phyloP scores from a whole-genome alignment of 2,113 vertebrate species.

The Sinocyclocheilus maitianheensis region DNA sequence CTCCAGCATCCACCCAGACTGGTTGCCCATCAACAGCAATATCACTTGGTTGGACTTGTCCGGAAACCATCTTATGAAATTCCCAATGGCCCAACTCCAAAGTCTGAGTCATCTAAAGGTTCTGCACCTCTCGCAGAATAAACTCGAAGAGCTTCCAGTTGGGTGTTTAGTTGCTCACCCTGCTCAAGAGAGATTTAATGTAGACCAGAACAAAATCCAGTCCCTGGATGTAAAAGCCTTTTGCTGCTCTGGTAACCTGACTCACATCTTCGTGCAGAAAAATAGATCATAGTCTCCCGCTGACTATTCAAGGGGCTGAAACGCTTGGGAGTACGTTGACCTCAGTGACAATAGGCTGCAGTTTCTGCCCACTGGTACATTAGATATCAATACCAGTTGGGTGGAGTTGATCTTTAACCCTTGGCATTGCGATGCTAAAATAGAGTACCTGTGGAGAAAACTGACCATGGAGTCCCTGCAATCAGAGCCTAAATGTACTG shows the following conservation, averaged over 20 bases:
- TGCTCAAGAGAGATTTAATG: slow-evolving; percentile 71
- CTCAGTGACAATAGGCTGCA: slow-evolving; percentile 78
- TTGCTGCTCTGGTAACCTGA: slow-evolving; percentile 57
- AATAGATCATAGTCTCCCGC: slow-evolving; percentile 72
- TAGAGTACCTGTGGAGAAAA: slow-evolving; percentile 72
- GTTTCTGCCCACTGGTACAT: slow-evolving; percentile 63
- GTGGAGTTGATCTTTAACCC: slow-evolving; percentile 79
- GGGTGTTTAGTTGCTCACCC: slow-evolving; percentile 58
- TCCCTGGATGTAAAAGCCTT: slow-evolving; percentile 64
- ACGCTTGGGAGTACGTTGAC: slow-evolving; percentile 68
- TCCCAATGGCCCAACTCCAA: slow-evolving; percentile 67
- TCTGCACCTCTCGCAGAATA: slow-evolving; percentile 81
- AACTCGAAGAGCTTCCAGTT: slow-evolving; percentile 64
- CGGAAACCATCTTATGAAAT: slow-evolving; percentile 67
- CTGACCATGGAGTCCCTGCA: slow-evolving; percentile 50
- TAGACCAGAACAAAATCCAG: slow-evolving; percentile 77
- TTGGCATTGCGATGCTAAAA: slow-evolving; percentile 75
- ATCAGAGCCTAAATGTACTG: slow-evolving; percentile 30
- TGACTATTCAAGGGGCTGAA: slow-evolving; percentile 63
- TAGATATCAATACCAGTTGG: slow-evolving; percentile 58
- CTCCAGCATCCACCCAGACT: slow-evolving; percentile 38
- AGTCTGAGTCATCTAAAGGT: slow-evolving; percentile 64
- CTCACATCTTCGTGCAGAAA: slow-evolving; percentile 73
- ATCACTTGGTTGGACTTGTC: slow-evolving; percentile 78
- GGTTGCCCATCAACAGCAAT: slow-evolving; percentile 69